Conservation (phyloP, 1,140 invertebrate species). For the Anastatus disparis region DNA sequence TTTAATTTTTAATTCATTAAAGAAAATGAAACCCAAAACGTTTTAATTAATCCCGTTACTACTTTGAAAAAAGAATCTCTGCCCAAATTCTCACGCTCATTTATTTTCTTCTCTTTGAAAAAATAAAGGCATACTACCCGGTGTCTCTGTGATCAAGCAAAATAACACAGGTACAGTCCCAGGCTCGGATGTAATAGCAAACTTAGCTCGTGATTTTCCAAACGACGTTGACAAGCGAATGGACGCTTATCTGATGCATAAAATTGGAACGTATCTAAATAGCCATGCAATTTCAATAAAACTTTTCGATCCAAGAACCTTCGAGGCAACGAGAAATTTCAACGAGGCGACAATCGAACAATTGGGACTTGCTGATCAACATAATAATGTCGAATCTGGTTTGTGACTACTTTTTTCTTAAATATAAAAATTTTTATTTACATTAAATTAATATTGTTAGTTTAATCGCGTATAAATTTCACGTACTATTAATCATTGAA, state of each 20-base stretch:
- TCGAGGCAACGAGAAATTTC: constrained; percentile 68
- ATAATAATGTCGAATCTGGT: constrained; percentile 52
- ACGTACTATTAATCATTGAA: too few relatives aligned
- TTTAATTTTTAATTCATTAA: too few relatives aligned
- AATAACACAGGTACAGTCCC: constrained; percentile 65
- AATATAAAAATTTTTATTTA: too few relatives aligned
- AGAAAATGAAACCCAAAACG: too few relatives aligned
- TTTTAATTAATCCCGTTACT: too few relatives aligned
- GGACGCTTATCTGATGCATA: constrained; percentile 79
- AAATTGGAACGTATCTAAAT: constrained; percentile 76
- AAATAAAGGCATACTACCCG: constrained; percentile 75
- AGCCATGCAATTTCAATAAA: constrained; percentile 79
- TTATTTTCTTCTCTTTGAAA: too few relatives aligned
- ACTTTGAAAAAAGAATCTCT: too few relatives aligned
- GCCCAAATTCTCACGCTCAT: too few relatives aligned
- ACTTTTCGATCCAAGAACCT: constrained; percentile 74
- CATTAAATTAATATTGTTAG: too few relatives aligned
- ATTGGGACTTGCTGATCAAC: constrained; percentile 49
- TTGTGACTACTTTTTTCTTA: too few relatives aligned
- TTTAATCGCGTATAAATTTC: too few relatives aligned
- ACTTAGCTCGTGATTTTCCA: constrained; percentile 78
- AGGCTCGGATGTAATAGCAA: constrained; percentile 75
- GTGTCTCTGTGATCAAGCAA: constrained; percentile 78
- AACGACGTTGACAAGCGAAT: constrained; percentile 80
- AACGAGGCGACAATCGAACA: constrained; percentile 62